These are phyloP conservation scores for Aythya baeri DNA, from an alignment of 2,113 vertebrate species.

Conservation along the genomic window DNA sequence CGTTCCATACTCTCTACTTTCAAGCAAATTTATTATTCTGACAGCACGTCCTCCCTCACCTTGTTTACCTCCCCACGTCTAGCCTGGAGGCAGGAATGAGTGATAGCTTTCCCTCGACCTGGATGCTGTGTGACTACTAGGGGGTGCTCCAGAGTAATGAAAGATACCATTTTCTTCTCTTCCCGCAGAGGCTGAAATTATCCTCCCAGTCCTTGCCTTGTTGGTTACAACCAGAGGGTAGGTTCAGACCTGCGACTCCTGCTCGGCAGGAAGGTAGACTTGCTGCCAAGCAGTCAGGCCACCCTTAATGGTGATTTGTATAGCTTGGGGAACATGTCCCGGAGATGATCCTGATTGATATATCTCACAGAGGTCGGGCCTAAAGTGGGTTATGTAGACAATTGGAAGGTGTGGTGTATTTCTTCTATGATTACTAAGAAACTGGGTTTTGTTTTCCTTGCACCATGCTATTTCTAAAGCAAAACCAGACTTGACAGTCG, in stretches of 20 bases:
- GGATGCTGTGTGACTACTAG: conserved; percentile 34
- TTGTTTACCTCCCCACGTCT: background rate
- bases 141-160: conserved; percentile 69
- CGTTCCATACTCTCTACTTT: background rate
- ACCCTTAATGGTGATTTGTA: conserved; percentile 67
- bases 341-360: conserved; percentile 66
- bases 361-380: conserved; percentile 50
- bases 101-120: background rate
- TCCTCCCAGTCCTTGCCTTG: conserved; percentile 25
- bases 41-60: background rate
- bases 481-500: conserved; percentile 56
- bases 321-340: conserved; percentile 74
- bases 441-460: conserved; percentile 72
- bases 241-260: conserved; percentile 65
- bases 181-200: conserved; percentile 58
- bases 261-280: conserved; percentile 59
- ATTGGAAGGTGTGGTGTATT: conserved; percentile 66
- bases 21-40: background rate
- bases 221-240: conserved; percentile 64
- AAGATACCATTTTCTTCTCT: conserved; percentile 4
- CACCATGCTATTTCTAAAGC: conserved; percentile 69
- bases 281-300: conserved; percentile 36
- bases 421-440: conserved; percentile 71
- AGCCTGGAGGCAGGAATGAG: background rate
- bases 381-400: conserved; percentile 67